These are phyloP conservation scores for Aspidiotus rigidus DNA, from an alignment of 2,888 invertebrate genomes.

Conservation along the genomic window DNA sequence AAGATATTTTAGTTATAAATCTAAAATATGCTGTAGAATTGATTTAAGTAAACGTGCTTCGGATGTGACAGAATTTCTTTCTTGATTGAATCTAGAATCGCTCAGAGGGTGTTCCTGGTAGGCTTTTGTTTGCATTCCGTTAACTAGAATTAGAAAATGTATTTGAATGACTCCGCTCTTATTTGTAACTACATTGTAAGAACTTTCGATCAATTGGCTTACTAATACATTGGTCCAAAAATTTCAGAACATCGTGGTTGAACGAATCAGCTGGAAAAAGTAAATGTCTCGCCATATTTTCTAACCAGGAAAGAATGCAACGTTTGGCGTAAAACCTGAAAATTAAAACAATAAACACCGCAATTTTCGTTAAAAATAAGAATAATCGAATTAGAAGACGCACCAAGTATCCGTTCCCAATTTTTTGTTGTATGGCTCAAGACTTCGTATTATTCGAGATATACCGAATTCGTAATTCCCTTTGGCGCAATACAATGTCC, in stretches of 20 bases:
- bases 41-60: conserved; percentile 78
- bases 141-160: conserved; percentile 49
- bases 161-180: background rate
- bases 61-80: conserved; percentile 82
- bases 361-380: background rate
- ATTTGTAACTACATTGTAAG: background rate
- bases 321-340: conserved; percentile 78
- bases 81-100: conserved; percentile 55
- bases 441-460: conserved; percentile 89
- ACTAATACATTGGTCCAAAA: conserved; percentile 83
- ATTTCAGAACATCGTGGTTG: conserved; percentile 75
- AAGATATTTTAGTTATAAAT: conserved; percentile 24
- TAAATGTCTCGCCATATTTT: conserved; percentile 82
- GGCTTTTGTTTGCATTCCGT: conserved; percentile 75
- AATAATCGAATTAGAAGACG: background rate
- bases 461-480: conserved; percentile 99
- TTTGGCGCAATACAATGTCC: conserved; percentile 93
- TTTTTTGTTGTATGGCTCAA: conserved; percentile 87
- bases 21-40: conserved; percentile 51
- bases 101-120: conserved; percentile 73
- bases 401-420: conserved; percentile 95
- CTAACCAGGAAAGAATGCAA: conserved; percentile 85
- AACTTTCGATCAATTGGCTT: conserved; percentile 37
- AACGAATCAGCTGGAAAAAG: conserved; percentile 79
- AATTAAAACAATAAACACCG: conserved; percentile 19